Conservation (phyloP, 2,113 vertebrate species). For the Donacobius atricapilla region DNA sequence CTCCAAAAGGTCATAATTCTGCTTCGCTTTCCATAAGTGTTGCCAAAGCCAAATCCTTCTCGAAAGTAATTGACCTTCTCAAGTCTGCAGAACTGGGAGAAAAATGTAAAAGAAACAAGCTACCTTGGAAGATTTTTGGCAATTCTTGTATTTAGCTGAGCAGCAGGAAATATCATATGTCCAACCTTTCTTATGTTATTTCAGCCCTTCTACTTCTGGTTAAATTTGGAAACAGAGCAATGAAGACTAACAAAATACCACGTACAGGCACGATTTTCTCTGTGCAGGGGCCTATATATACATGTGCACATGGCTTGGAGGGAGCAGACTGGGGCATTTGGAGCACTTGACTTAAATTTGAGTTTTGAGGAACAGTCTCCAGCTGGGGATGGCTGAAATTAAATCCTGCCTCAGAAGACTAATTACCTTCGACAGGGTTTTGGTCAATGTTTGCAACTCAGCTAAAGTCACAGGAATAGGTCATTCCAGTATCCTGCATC, state of each 20-base stretch:
- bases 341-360: neutral
- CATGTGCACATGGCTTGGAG: neutral
- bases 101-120: conserved; percentile 62
- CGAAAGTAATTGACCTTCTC: conserved; percentile 58
- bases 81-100: conserved; percentile 45
- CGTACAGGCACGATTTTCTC: neutral
- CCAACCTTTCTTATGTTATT: conserved; percentile 55
- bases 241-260: conserved; percentile 17
- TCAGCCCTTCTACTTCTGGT: conserved; percentile 62
- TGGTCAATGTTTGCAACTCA: neutral
- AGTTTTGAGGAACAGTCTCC: neutral
- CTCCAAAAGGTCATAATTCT: conserved; percentile 59
- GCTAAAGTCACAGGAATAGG: neutral
- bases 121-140: conserved; percentile 64
- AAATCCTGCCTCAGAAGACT: neutral
- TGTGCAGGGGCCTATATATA: neutral
- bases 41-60: conserved; percentile 62
- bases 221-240: conserved; percentile 52
- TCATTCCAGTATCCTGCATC: neutral
- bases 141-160: conserved; percentile 56
- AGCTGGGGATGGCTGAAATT: neutral
- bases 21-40: conserved; percentile 32
- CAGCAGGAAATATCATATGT: conserved; percentile 58
- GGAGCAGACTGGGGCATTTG: neutral
- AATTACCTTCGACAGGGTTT: neutral